A percentile compares a stretch with the other conserved stretches of the same genome.
phyloP scores from a whole-genome alignment of 2,888 invertebrate genomes.

The Zaprionus lineosus region DNA sequence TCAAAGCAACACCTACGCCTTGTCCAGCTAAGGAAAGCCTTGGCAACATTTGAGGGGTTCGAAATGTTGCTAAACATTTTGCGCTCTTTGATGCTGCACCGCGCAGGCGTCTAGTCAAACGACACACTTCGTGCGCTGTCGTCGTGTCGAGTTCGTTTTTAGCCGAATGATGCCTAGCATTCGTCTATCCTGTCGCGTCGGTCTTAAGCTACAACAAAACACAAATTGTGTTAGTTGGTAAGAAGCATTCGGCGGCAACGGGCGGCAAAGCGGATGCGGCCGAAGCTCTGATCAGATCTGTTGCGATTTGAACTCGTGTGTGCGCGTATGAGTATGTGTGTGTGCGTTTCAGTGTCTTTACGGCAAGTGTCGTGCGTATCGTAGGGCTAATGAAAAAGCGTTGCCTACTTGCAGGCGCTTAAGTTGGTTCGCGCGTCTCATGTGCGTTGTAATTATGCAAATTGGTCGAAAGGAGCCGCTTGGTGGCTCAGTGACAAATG shows the following conservation, averaged over 20 bases:
- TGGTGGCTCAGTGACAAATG: slow-evolving; percentile 34
- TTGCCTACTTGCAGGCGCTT: slow-evolving; percentile 35
- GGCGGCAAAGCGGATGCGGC: slow-evolving; percentile 62
- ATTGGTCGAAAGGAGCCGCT: slow-evolving; percentile 38
- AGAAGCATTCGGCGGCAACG: slow-evolving; percentile 78
- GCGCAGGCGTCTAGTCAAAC: slow-evolving; percentile 36
- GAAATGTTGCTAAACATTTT: slow-evolving; percentile 50
- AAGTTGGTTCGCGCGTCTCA: slow-evolving; percentile 27
- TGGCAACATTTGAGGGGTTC: not conserved
- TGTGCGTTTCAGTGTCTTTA: slow-evolving; percentile 12
- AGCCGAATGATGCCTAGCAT: slow-evolving; percentile 15
- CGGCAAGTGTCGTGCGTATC: slow-evolving; percentile 32
- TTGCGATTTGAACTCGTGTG: slow-evolving; percentile 1
- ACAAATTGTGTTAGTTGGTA: slow-evolving; percentile 79
- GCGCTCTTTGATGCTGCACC: slow-evolving; percentile 21
- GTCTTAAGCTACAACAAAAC: slow-evolving; percentile 80
- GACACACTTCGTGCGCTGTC: not conserved
- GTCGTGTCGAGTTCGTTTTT: slow-evolving; percentile 18
- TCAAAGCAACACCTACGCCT: too few relatives aligned
- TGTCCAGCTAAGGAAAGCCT: too few relatives aligned
- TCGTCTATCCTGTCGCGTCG: slow-evolving; percentile 25
- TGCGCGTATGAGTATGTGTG: slow-evolving; percentile 3
- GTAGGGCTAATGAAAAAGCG: slow-evolving; percentile 46
- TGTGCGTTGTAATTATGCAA: slow-evolving; percentile 76
- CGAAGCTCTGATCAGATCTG: slow-evolving; percentile 14